Base-by-base conservation (phyloP, 2,113 vertebrate species). In the Chionomys nivalis region DNA sequence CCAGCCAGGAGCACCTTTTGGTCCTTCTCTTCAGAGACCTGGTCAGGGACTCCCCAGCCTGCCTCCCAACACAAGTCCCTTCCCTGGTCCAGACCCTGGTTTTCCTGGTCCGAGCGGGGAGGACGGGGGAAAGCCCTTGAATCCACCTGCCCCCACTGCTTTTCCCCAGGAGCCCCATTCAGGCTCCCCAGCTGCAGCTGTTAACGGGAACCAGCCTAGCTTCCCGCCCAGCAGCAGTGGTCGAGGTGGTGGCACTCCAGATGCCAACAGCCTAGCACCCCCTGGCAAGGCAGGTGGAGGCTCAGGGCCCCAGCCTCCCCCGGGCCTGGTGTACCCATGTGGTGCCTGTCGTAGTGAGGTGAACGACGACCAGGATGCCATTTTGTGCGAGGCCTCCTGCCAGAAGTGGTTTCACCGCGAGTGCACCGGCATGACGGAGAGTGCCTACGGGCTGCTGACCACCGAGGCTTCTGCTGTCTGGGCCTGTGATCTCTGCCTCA, bases 401-500 rank as follows among this genome's bases (percentile, higher is more conserved):
- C 99, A 99, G 94, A 99, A 99, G 96, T 99, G 99, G 99, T 99
- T 99, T 97, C 99, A 99, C 97, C 99, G 99, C 0, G 99, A 99
- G 95, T 99, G 99, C 98, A 99, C 99, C 0, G 99, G 99, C 49
- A 99, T 99, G 98, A 99, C 99, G 0, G 99, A 99, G 98, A 99
- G 99, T 0, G 99, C 99, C 26, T 99, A 99, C 0, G 99, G 99
- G 93, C 98, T 99, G 97, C 99, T 99, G 96, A 99, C 99, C 97
- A 99, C 99, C 0, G 99, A 99, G 98, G 99, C 99, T 24, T 99
- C 99, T 0, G 99, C 99, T 0, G 99, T 99, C 52, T 99, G 99
- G 99, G 99, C 99, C 97, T 99, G 99, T 0, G 99, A 99, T 92
- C 99, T 99, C 98, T 99, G 99, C 98, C 99, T 99, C 96, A 99